Conservation (phyloP, 2,888 invertebrate species). For the Steinernema hermaphroditum region DNA sequence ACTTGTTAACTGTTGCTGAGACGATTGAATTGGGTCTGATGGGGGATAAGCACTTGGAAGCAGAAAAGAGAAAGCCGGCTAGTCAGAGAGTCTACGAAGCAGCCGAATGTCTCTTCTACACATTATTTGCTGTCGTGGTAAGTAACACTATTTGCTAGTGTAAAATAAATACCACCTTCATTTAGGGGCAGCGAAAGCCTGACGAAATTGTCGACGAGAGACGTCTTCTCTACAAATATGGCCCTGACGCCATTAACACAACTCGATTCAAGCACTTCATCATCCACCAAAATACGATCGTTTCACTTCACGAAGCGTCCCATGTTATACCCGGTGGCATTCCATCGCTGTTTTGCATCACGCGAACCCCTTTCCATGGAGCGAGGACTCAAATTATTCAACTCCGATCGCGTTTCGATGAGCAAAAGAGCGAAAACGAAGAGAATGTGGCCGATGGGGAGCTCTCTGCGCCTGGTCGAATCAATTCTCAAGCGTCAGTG, state of each 20-base stretch:
- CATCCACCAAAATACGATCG: conserved; percentile 56
- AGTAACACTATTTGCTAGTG: too few relatives aligned
- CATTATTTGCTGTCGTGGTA: conserved; percentile 56
- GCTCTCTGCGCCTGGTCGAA: not conserved
- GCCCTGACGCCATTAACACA: conserved; percentile 49
- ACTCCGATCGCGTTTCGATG: conserved; percentile 16
- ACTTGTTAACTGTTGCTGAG: conserved; percentile 87
- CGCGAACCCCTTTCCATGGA: conserved; percentile 41
- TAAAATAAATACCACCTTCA: not conserved
- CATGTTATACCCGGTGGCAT: conserved; percentile 22
- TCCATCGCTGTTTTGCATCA: conserved; percentile 40
- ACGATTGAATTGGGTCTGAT: conserved; percentile 96
- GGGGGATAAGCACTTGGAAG: conserved; percentile 79
- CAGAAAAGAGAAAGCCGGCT: conserved; percentile 77
- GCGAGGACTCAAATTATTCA: conserved; percentile 36
- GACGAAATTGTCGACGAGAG: conserved; percentile 52
- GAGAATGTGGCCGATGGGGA: not conserved
- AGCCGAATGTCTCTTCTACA: conserved; percentile 86
- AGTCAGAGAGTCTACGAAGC: conserved; percentile 96
- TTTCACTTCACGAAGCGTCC: conserved; percentile 59
- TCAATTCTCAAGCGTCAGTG: not conserved
- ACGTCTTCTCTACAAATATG: conserved; percentile 53
- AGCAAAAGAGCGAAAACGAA: not conserved
- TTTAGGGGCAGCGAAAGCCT: conserved; percentile 32
- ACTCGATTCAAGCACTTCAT: conserved; percentile 58